Base-by-base conservation (phyloP, 2,113 vertebrate genomes). In the Aldabrachelys gigantea region DNA sequence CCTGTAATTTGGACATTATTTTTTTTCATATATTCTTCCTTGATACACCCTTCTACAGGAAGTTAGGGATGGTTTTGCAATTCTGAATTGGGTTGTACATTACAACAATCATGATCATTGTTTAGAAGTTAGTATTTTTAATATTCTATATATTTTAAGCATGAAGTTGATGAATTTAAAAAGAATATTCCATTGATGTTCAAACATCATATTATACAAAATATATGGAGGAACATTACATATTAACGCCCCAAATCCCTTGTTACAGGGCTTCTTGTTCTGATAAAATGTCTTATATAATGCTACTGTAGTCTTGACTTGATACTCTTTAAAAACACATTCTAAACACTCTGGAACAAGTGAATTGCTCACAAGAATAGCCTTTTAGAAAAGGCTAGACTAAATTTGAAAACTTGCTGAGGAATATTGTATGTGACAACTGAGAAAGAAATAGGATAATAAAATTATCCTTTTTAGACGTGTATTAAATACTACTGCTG, bases 141-240 rank as follows among this genome's bases (percentile, higher is more conserved):
- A 38, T 90, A 44, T 89, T 89, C n/a, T 2, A 16, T 27, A 1
- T 29, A 10, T 2, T 89, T 85, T 13, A 75, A 27, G 87, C 96
- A 53, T 22, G 56, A 1, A 0, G 1, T 12, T 49, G 1, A 14
- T 47, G 4, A n/a, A 54, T 8, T 1, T 2, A 54, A 27, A 83
- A n/a, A 44, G 69, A 59, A 24, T 0, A 0, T 93, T 79, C 50
- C 83, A 1, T 1, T 95, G 72, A 44, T 76, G 38, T 89, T 91
- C 13, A 89, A 89, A 47, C 25, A 57, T 41, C 17, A 16, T 57
- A 9, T 84, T 80, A 78, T 2, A 22, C 21, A 16, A 31, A 89
- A 47, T 52, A 75, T 14, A 35, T 54, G 65, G 5, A 86, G 31
- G 8, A 25, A 8, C 1, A 38, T 4, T 8, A 12, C 21, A 72